Base-by-base conservation (phyloP, 2,888 invertebrate genomes). In the Sturmia bella region DNA sequence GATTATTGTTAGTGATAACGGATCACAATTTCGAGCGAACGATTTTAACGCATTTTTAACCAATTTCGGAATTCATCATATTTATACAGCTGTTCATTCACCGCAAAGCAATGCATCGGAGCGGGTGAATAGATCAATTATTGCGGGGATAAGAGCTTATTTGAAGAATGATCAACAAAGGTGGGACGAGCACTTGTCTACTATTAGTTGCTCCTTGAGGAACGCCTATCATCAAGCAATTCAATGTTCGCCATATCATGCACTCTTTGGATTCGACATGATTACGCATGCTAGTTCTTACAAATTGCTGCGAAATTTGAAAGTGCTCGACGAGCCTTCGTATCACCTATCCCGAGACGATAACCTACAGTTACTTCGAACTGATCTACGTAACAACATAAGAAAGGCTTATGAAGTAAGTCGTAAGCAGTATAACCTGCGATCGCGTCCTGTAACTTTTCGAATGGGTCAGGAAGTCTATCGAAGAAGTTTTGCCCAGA, bases 1-100 rank as follows among this genome's bases (percentile, higher is more conserved):
- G 9, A 85, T 39, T 2, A 50, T 85, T 17, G 84, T 86, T 3
- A 74, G 77, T 17, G 86, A 88, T 37, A 87, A 87, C 74, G 86
- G 86, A 1, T 45, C 74, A 3, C 86, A 86, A 66, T 87, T 85
- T 78, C 59, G 70, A 9, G 56, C 80, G 1, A 80, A 73, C 12
- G 41, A 76, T 39, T 85, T 84, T 41, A 75, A 85, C 11, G 21
- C 56, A 3, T n/a, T n/a, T n/a, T n/a, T n/a, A n/a, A n/a, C n/a
- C n/a, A n/a, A n/a, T n/a, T n/a, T n/a, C n/a, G n/a, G n/a, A n/a
- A n/a, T n/a, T n/a, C n/a, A n/a, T n/a, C n/a, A n/a, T n/a, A n/a
- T n/a, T n/a, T n/a, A n/a, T n/a, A n/a, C n/a, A n/a, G n/a, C n/a
- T n/a, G n/a, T 75, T 85, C 9, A 32, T 5, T 48, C 19, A 3